phyloP scores from a whole-genome alignment of 2,113 vertebrate species.

The Myotis yumanensis region DNA sequence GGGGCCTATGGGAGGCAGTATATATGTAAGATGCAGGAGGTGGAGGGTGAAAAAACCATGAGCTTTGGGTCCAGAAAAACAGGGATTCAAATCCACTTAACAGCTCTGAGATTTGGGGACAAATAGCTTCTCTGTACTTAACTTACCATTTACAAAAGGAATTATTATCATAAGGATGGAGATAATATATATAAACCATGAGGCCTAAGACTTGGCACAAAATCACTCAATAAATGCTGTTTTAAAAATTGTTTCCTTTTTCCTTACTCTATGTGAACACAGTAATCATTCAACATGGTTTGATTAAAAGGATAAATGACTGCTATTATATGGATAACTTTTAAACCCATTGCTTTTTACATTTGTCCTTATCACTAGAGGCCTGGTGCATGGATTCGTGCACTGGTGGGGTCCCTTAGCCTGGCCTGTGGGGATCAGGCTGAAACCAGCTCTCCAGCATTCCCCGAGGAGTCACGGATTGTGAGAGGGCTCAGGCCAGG shows the following conservation, averaged over 20 bases:
- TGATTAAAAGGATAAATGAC: neutral
- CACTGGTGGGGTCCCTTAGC: too few species aligned
- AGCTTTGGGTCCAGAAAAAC: neutral
- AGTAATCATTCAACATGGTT: neutral
- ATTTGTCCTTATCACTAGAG: neutral
- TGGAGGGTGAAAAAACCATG: neutral
- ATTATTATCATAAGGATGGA: neutral
- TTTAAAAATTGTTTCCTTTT: neutral
- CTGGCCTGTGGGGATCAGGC: too few species aligned
- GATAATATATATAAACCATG: neutral
- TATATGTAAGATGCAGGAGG: rapidly evolving
- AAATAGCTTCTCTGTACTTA: neutral
- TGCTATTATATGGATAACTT: neutral
- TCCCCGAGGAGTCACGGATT: too few species aligned
- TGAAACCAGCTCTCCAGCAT: too few species aligned
- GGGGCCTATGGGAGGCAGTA: neutral
- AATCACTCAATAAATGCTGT: neutral
- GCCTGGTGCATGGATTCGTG: too few species aligned
- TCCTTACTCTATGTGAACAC: neutral
- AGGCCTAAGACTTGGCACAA: neutral
- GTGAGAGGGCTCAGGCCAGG: too few species aligned
- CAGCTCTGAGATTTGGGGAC: neutral
- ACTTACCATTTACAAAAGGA: neutral
- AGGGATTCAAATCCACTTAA: neutral
- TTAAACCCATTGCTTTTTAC: neutral